Evolutionary conservation across 2,888 invertebrate species (phyloP).

Genomic region (Pterostichus niger): DNA sequence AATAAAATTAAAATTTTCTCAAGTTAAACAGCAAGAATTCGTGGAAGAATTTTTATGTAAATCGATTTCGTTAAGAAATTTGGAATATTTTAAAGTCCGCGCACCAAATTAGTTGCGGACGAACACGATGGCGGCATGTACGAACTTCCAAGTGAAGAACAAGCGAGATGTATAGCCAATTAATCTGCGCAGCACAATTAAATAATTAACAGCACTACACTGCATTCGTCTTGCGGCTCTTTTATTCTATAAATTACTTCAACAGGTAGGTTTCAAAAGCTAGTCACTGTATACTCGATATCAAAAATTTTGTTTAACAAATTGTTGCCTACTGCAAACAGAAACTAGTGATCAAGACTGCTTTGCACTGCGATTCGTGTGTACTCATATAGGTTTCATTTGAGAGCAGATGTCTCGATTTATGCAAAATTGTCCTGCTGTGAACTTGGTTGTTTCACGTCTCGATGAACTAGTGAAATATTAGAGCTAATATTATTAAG

Average conservation of each 20-base stretch:
- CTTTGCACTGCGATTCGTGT: too few species aligned
- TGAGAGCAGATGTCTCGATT: too few species aligned
- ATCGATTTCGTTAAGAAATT: conserved; percentile 55
- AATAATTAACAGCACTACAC: conserved; percentile 55
- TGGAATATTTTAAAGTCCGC: conserved; percentile 49
- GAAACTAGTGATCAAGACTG: too few species aligned
- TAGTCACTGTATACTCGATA: conserved; percentile 1
- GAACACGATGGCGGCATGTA: conserved; percentile 1
- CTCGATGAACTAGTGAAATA: too few species aligned
- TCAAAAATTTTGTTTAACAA: too few species aligned
- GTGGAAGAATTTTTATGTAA: conserved; percentile 47
- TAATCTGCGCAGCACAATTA: conserved; percentile 57
- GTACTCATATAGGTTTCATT: too few species aligned
- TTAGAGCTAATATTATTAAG: too few species aligned
- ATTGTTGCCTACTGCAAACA: too few species aligned
- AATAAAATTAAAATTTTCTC: conserved; percentile 52
- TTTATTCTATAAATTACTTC: conserved; percentile 5
- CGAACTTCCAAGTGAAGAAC: conserved; percentile 16
- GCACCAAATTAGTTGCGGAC: conserved; percentile 37
- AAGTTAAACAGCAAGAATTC: conserved; percentile 46
- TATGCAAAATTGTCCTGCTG: too few species aligned
- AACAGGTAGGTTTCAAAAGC: neutral
- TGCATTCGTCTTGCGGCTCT: conserved; percentile 21
- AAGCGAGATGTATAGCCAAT: conserved; percentile 48
- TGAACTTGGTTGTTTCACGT: too few species aligned